Evolutionary conservation across 2,797 vertebrate genomes (phyloP).

Genomic region (Enteromius thamalakanensis): DNA sequence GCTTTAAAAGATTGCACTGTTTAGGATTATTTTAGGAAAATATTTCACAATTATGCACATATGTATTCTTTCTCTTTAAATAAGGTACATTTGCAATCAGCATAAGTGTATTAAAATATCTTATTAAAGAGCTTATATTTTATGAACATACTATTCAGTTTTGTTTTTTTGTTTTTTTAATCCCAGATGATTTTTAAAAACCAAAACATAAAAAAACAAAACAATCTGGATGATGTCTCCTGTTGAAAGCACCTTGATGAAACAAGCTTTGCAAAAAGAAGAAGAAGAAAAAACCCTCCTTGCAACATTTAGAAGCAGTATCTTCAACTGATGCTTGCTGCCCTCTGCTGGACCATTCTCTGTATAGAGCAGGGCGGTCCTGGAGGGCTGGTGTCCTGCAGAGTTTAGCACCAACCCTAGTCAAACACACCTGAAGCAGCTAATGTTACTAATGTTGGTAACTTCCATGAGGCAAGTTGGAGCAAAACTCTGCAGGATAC

Average conservation of each 20-base stretch:
- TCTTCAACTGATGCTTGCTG: conserved; percentile 32
- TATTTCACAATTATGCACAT: background rate
- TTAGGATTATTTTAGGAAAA: background rate
- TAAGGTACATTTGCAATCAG: background rate
- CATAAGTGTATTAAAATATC: background rate
- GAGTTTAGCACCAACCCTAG: too few relatives aligned
- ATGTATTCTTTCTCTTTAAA: background rate
- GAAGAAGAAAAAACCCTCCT: too few relatives aligned
- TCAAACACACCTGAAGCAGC: too few relatives aligned
- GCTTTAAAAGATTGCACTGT: background rate
- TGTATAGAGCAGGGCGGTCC: background rate
- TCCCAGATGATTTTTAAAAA: background rate
- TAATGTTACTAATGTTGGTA: too few relatives aligned
- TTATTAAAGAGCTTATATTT: background rate
- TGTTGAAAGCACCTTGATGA: background rate
- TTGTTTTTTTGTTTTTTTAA: background rate
- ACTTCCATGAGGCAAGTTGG: too few relatives aligned
- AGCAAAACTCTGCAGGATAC: too few relatives aligned
- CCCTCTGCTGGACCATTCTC: conserved; percentile 35
- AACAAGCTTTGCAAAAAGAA: background rate
- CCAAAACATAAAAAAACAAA: background rate
- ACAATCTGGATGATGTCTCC: background rate
- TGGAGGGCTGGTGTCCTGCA: too few relatives aligned
- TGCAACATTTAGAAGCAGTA: background rate
- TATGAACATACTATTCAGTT: background rate